These are phyloP conservation scores for Carposina sasakii DNA, from an alignment of 1,140 invertebrate genomes.

Conservation along the genomic window DNA sequence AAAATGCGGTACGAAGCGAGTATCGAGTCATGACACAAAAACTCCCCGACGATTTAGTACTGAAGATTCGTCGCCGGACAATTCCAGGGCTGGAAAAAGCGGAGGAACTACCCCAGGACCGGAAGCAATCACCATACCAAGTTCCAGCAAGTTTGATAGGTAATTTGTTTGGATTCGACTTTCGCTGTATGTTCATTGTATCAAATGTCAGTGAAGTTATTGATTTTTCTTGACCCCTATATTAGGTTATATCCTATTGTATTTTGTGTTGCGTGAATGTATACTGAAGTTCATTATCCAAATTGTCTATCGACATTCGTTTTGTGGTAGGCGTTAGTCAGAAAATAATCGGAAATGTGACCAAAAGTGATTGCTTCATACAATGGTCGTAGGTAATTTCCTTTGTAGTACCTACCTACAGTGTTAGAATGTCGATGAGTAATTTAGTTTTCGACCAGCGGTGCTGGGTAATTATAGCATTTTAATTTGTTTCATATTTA, in stretches of 20 bases:
- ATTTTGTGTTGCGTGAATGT: constrained; percentile 43
- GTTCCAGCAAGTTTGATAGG: constrained; percentile 61
- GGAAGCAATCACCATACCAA: constrained; percentile 55
- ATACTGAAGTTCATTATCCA: constrained; percentile 45
- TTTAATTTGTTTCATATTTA: too few relatives aligned
- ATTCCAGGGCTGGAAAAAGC: constrained; percentile 55
- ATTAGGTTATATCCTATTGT: constrained; percentile 66
- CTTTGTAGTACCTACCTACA: too few relatives aligned
- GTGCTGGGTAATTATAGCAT: too few relatives aligned
- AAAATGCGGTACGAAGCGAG: constrained; percentile 80
- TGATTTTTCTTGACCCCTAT: constrained; percentile 64
- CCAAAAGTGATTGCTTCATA: constrained; percentile 16
- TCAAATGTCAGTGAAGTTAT: constrained; percentile 60
- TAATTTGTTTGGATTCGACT: constrained; percentile 40
- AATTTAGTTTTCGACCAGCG: too few relatives aligned
- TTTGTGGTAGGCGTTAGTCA: constrained; percentile 45
- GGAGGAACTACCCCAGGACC: constrained; percentile 58
- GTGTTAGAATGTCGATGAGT: too few relatives aligned
- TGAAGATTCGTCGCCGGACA: constrained; percentile 56
- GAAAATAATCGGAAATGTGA: constrained; percentile 41
- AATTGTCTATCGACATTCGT: constrained; percentile 40
- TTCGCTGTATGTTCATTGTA: constrained; percentile 44
- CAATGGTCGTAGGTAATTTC: constrained; percentile 32
- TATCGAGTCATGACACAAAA: constrained; percentile 67
- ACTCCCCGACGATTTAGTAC: constrained; percentile 49